phyloP scores from a whole-genome alignment of 2,113 vertebrate genomes.

The Phalacrocorax brasilianus region DNA sequence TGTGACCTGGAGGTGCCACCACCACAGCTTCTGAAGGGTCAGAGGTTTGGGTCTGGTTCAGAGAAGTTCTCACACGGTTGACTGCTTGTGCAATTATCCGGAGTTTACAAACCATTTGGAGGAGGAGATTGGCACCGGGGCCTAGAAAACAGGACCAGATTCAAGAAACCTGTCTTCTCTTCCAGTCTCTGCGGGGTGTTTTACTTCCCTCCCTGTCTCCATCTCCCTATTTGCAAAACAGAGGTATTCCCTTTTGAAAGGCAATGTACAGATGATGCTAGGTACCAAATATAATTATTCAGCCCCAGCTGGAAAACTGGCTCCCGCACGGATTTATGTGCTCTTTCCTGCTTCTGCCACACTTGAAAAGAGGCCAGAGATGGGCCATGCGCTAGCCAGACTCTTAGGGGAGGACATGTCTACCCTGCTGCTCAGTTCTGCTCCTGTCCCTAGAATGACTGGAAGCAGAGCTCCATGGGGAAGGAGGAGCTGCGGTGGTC shows the following conservation, averaged over 20 bases:
- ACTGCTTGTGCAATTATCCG: background rate
- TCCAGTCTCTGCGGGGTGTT: background rate
- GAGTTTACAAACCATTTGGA: background rate
- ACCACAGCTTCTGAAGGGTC: background rate
- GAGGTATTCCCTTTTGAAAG: background rate
- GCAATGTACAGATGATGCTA: background rate
- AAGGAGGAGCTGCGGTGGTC: conserved; percentile 84
- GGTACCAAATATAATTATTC: background rate
- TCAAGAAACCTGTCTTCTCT: background rate
- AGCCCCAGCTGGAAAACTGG: background rate
- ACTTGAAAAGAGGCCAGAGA: background rate
- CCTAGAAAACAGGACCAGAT: background rate
- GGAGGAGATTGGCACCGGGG: background rate
- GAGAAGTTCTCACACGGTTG: background rate
- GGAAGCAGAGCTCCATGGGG: background rate
- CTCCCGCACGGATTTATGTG: background rate
- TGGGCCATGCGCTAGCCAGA: rapidly evolving
- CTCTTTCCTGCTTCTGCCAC: background rate
- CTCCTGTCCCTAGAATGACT: conserved; percentile 19
- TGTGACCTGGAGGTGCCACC: background rate
- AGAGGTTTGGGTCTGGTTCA: background rate
- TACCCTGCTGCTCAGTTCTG: background rate
- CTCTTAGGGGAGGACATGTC: background rate
- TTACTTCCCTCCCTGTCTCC: background rate
- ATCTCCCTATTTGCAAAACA: background rate